A percentile compares a stretch with the other conserved stretches of the same genome.
Evolutionary conservation across 2,797 vertebrate genomes (phyloP).

Genomic region (Gephyroberyx darwinii): DNA sequence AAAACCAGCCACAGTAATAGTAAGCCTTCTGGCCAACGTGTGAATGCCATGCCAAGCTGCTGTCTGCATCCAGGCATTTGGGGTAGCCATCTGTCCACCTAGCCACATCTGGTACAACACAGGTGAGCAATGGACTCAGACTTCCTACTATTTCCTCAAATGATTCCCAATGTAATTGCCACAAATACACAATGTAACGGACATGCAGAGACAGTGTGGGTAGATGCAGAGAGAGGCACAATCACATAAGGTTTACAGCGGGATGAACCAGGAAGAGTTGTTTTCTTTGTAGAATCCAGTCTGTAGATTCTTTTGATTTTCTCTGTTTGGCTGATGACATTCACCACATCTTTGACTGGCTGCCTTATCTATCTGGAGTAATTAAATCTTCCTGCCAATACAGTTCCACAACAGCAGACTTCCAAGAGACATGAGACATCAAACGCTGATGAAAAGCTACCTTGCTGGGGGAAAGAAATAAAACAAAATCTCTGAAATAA

Average conservation of each 20-base stretch:
- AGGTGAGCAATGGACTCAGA: constrained; percentile 10
- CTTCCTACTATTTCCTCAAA: constrained; percentile 39
- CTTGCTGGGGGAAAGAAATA: not conserved
- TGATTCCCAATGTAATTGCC: constrained; percentile 8
- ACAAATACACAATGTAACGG: constrained; percentile 11
- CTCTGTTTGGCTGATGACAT: constrained; percentile 9
- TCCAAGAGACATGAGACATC: constrained; percentile 13
- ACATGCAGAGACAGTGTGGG: not conserved
- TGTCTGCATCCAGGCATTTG: constrained; percentile 12
- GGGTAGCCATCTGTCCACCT: constrained; percentile 13
- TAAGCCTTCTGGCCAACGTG: not conserved
- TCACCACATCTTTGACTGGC: constrained; percentile 20
- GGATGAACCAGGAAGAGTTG: not conserved
- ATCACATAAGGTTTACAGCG: constrained; percentile 13
- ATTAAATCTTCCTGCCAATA: constrained; percentile 24
- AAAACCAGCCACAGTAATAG: not conserved
- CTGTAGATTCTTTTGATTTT: constrained; percentile 2
- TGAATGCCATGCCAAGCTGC: not conserved
- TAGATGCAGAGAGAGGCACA: not conserved
- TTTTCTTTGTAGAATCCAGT: not conserved
- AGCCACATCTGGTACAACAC: constrained; percentile 31
- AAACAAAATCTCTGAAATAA: not conserved
- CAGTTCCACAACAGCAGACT: constrained; percentile 15
- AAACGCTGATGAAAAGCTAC: constrained; percentile 3
- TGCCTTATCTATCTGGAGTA: constrained; percentile 21